Evolutionary conservation across 2,888 invertebrate genomes (phyloP).

Genomic region (Ophion ellenae): DNA sequence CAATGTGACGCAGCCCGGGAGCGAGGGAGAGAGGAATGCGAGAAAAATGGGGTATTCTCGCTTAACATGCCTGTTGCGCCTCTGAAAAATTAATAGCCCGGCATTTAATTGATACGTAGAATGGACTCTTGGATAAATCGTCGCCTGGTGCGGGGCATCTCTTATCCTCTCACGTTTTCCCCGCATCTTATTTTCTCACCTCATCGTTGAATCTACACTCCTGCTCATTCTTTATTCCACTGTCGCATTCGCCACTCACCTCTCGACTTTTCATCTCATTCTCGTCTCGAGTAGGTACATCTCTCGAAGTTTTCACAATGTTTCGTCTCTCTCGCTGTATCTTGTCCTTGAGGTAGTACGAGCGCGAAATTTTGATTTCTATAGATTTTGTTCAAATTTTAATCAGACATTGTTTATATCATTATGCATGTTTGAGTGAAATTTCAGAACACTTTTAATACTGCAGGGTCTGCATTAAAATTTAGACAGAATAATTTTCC

Average conservation of each 20-base stretch:
- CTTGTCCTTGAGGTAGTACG: not conserved
- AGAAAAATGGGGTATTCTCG: conserved; percentile 77
- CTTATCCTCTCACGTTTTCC: conserved; percentile 33
- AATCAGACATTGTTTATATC: too few species aligned
- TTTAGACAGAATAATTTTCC: too few species aligned
- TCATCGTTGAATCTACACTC: conserved; percentile 39
- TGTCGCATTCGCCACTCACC: conserved; percentile 53
- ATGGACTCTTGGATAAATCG: conserved; percentile 70
- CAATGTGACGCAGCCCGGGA: conserved; percentile 12
- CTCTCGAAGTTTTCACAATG: conserved; percentile 39
- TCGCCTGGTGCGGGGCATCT: conserved; percentile 15
- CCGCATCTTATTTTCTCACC: conserved; percentile 46
- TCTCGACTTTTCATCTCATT: conserved; percentile 59
- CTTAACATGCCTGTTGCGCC: conserved; percentile 76
- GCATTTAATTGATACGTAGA: conserved; percentile 80
- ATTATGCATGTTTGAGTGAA: too few species aligned
- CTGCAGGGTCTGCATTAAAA: too few species aligned
- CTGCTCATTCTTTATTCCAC: conserved; percentile 56
- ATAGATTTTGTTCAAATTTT: too few species aligned
- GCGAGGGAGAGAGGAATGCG: conserved; percentile 62
- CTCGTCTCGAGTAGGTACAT: not conserved
- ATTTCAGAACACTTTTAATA: too few species aligned
- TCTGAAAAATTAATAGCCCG: conserved; percentile 78
- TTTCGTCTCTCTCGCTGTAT: conserved; percentile 12
- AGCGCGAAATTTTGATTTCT: too few species aligned